A percentile compares a stretch with the other conserved stretches of the same genome.
Evolutionary conservation across 2,888 invertebrate species (phyloP).

Genomic region (Apamea crenata): DNA sequence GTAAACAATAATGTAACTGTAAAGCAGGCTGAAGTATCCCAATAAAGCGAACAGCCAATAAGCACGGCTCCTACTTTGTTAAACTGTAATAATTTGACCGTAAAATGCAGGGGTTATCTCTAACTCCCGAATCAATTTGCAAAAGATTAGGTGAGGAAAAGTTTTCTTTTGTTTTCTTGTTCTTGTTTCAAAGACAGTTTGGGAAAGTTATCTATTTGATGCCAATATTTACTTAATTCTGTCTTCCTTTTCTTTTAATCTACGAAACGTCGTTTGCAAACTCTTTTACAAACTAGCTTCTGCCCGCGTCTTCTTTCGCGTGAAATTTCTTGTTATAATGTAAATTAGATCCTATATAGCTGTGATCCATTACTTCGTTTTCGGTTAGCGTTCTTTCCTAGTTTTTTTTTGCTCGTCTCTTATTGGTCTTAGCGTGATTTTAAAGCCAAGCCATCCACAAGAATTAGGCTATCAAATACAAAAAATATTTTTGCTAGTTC

Average conservation of each 20-base stretch:
- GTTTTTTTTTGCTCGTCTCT: not conserved
- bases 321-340: not conserved
- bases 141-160: constrained; percentile 47
- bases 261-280: not conserved
- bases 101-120: constrained; percentile 45
- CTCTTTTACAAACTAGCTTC: not conserved
- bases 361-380: too few species aligned
- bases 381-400: too few species aligned
- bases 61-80: constrained; percentile 19
- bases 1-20: constrained; percentile 22
- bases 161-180: constrained; percentile 37
- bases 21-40: constrained; percentile 8
- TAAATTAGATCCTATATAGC: not conserved
- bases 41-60: constrained; percentile 25
- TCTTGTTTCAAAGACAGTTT: constrained; percentile 36
- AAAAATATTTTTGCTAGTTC: not conserved
- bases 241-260: not conserved
- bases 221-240: constrained; percentile 27
- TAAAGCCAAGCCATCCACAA: too few species aligned
- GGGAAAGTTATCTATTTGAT: constrained; percentile 19
- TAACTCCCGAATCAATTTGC: constrained; percentile 47
- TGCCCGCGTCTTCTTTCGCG: too few species aligned
- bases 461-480: too few species aligned
- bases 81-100: constrained; percentile 42
- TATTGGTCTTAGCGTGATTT: not conserved